Evolutionary conservation across 2,888 invertebrate species (phyloP), one percentile per base, ranked within the genome.

Genomic region (Rhorus exstirpatorius): DNA sequence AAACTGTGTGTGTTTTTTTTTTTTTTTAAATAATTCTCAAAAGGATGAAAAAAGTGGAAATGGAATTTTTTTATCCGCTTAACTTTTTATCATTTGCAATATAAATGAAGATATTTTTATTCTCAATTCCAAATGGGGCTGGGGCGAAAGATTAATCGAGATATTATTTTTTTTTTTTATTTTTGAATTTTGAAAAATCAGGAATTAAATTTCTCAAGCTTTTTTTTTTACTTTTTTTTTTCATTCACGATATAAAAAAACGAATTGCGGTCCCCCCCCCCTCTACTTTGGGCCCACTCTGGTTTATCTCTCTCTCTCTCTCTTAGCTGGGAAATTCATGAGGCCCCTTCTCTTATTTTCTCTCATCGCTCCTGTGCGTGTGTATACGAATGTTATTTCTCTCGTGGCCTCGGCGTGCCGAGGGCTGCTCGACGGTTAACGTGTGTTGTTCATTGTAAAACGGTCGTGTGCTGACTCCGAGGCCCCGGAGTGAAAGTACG

Each of bases 401-500:
- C 86, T 81, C 78, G 87, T 86, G 91, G 89, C 91, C 91, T 91
- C 91, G 91, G 86, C 90, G 88, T 87, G 86, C 86, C 86, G 86
- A 88, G 88, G 88, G 86, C 87, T 88, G 83, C 86, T 88, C 83
- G 85, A 81, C 75, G 82, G 85, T 38, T 51, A 41, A 35, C 67
- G 49, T 61, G 67, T 24, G 26, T 58, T 61, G 24, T 17, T 41
- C 21, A 83, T 70, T 68, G 76, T 70, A 77, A 70, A 65, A 82
- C 72, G 68, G 75, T 65, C 80, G 78, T 79, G 79, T 79, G 79
- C 77, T 58, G 78, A 60, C 72, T 77, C 67, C 61, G 77, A 61
- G 65, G 72, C 83, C 78, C 84, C 87, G 86, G 63, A 92, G 92
- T 92, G 92, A 93, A 92, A 92, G 92, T 92, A 88, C 88, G 89